Conservation (phyloP, 2,888 invertebrate genomes). For the Chrysomela aeneicollis region DNA sequence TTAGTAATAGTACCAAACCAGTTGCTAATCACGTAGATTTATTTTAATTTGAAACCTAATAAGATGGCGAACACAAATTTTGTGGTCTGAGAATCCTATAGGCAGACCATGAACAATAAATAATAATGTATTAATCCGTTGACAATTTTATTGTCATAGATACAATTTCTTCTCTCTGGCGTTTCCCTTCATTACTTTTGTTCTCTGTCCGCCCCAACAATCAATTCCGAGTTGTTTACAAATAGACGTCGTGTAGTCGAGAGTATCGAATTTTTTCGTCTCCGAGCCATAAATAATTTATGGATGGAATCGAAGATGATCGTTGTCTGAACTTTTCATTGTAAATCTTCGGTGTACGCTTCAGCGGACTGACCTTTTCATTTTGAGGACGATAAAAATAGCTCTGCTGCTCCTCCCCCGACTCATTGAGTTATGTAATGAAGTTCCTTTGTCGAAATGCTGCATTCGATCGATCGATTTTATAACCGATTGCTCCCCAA, state of each 20-base stretch:
- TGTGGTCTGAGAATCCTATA: no score
- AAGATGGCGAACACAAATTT: no score
- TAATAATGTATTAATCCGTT: no score
- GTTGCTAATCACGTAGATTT: no score
- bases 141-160: no score
- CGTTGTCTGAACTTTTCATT: slow-evolving; percentile 29
- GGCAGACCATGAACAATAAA: no score
- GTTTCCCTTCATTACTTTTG: no score
- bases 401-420: neutral
- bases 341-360: slow-evolving; percentile 28
- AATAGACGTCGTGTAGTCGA: slow-evolving; percentile 26
- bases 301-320: slow-evolving; percentile 29
- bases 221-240: slow-evolving; percentile 34
- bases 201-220: slow-evolving; percentile 17
- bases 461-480: no score
- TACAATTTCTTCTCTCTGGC: no score
- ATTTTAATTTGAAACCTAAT: no score
- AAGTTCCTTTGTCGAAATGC: slow-evolving; percentile 19
- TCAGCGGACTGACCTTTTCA: slow-evolving; percentile 27
- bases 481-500: no score
- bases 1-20: no score
- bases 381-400: slow-evolving; percentile 24
- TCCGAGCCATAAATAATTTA: slow-evolving; percentile 15
- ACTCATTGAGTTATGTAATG: slow-evolving; percentile 8
- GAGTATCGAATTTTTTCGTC: slow-evolving; percentile 15